Evolutionary conservation across 2,888 invertebrate species (phyloP), one percentile per base, ranked within the genome.

Genomic region (Drosophila fungiperda): DNA sequence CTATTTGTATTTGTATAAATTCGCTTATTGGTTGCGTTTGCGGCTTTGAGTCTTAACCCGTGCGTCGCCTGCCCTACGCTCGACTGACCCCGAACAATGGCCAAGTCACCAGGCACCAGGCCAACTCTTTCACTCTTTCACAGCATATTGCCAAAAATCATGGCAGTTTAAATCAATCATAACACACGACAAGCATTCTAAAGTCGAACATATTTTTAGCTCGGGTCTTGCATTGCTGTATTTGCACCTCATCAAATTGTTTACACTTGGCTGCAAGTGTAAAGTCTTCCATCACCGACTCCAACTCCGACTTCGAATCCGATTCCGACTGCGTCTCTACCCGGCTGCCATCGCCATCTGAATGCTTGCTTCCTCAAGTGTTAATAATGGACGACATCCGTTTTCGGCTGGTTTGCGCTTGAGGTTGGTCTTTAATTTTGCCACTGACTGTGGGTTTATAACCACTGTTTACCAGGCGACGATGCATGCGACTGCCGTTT

Each of bases 341-440:
- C 20, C 36, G 29, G 32, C 26, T 23, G 38, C 33, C 73, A 48
- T 83, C 75, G 59, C 69, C 68, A 79, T 70, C 68, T 61, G 70
- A 26, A 55, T 38, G 55, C 36, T 8, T 87, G 73, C 73, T 64
- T 66, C 63, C 83, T 88, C 85, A 80, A 88, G 91, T 90, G 89
- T 83, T 82, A 75, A 80, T 91, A 92, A 91, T 91, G 90, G 82
- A 90, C 89, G 90, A 91, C 92, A 91, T 91, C 91, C 91, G 91
- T 80, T 90, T 78, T 70, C 52, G 68, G 63, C 49, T 57, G 40
- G 20, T 40, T 29, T 73, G 53, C 23, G 52, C n/a, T 59, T 61
- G 54, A 38, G 40, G 61, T 50, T 4, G 17, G 35, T 4, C 53
- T n/a, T 35, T 45, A 12, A 33, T 55, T 59, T 15, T 23, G 49